These are phyloP conservation scores for Petaurus breviceps DNA, from an alignment of 2,113 vertebrate genomes.

Conservation along the genomic window DNA sequence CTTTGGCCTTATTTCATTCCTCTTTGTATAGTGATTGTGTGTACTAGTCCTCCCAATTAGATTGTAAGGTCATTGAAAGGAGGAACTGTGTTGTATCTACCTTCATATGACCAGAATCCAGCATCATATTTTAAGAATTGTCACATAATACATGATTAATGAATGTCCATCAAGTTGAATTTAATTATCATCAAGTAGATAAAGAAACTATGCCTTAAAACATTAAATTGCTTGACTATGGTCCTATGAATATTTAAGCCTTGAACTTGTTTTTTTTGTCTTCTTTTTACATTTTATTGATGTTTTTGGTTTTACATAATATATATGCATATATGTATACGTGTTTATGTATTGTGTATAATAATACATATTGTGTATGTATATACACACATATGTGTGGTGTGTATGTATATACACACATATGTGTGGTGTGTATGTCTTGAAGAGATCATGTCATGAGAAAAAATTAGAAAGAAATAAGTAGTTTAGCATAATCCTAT, in stretches of 20 bases:
- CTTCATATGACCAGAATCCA: background rate
- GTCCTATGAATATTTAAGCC: background rate
- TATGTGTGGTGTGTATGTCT: background rate
- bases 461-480: background rate
- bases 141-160: background rate
- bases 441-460: background rate
- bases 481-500: background rate
- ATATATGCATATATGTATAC: too few relatives aligned
- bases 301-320: background rate
- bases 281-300: background rate
- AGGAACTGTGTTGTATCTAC: background rate
- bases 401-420: too few relatives aligned
- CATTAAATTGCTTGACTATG: background rate
- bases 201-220: background rate
- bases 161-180: background rate
- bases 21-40: background rate
- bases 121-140: background rate
- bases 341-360: too few relatives aligned
- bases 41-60: background rate
- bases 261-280: background rate
- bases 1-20: background rate
- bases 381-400: too few relatives aligned
- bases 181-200: background rate
- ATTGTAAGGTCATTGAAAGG: background rate
- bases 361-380: too few relatives aligned